These are phyloP conservation scores for Gadus macrocephalus DNA, from an alignment of 2,113 vertebrate genomes.

Conservation along the genomic window DNA sequence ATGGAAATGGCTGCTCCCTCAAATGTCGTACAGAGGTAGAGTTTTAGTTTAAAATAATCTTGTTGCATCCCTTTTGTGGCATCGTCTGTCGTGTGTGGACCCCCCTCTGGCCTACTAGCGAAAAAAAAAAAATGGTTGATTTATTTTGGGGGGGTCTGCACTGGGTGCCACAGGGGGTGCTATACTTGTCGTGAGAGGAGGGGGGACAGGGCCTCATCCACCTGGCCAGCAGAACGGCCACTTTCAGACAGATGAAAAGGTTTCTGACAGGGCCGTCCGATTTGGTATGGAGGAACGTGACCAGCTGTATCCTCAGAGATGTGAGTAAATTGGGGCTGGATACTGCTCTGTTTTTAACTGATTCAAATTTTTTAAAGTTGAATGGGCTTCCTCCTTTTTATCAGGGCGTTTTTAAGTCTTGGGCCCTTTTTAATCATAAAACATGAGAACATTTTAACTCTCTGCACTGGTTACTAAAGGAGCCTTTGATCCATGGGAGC, in stretches of 20 bases:
- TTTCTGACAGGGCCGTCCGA: too few relatives aligned
- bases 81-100: background rate
- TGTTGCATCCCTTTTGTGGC: background rate
- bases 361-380: background rate
- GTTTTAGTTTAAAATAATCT: slow-evolving; percentile 1
- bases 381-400: background rate
- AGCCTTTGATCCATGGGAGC: background rate
- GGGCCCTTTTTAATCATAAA: background rate
- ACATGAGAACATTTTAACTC: background rate
- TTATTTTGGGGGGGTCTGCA: slow-evolving; percentile 3
- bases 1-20: too few relatives aligned
- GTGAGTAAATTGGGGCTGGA: too few relatives aligned
- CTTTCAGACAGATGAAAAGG: too few relatives aligned
- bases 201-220: background rate
- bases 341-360: too few relatives aligned
- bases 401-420: background rate
- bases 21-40: background rate
- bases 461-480: background rate
- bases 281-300: background rate
- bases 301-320: too few relatives aligned
- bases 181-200: background rate
- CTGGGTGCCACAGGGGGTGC: background rate
- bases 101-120: background rate
- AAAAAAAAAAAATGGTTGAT: background rate
- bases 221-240: background rate